Evolutionary conservation across 2,797 vertebrate genomes (phyloP), one percentile per base, ranked within the genome.

Genomic region (Catamblyrhynchus diadema): DNA sequence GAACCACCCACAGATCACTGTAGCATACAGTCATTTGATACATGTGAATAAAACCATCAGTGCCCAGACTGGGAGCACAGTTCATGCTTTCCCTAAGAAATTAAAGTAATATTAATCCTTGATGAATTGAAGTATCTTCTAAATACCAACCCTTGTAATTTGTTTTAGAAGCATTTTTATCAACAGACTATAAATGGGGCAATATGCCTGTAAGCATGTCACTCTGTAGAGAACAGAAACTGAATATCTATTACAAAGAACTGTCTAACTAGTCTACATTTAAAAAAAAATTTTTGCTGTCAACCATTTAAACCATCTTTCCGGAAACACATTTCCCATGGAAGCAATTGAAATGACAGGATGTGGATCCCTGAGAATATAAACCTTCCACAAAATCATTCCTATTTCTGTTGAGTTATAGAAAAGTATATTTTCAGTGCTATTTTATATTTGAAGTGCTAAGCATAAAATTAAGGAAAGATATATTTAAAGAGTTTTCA

Each of bases 231-330:
- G 91, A 97, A 95, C 44, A 95, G 87, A 53, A 70, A 48, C 70
- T 90, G 41, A 84, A n/a, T 72, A 95, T 53, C 51, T 85, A n/a
- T 96, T 85, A 95, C 73, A 94, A 96, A 95, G 69, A 96, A 93
- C 70, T 90, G 71, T 88, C 86, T 88, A 97, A 97, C 97, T 97
- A 96, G 59, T 90, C 78, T 83, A 64, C 56, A 92, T 94, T 96
- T 96, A 86, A 79, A 42, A 86, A 95, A 97, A 90, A 97, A 88
- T 89, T 96, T 95, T 97, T 97, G 66, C 79, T 96, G 78, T 71
- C 80, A 96, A 74, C 53, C 23, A 90, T 78, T 95, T 97, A 96
- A 96, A 93, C 67, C 62, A 65, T 95, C 84, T 93, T 97, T 94
- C 75, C 95, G 64, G 93, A 96, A 97, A 94, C 59, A 85, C 85